A percentile compares a stretch with the other conserved stretches of the same genome.
phyloP scores from a whole-genome alignment of 2,797 vertebrate genomes.

The Sebastolobus alascanus region DNA sequence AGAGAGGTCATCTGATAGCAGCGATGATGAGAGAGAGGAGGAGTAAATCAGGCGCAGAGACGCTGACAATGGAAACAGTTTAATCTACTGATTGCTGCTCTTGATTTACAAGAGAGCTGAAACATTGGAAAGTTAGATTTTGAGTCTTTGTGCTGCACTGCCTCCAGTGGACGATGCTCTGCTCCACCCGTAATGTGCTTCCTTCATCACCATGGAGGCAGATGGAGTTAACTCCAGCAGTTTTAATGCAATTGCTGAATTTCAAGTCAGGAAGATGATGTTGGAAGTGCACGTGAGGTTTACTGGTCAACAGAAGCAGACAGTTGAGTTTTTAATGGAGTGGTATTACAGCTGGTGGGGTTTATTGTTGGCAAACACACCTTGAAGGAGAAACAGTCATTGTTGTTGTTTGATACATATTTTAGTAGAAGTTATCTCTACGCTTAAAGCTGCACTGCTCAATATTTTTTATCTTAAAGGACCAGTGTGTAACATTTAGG shows the following conservation, averaged over 20 bases:
- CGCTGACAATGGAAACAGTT: conserved; percentile 48
- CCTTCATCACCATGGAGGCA: neutral
- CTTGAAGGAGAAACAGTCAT: neutral
- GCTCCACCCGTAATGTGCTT: neutral
- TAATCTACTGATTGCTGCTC: conserved; percentile 84
- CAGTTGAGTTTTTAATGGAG: neutral
- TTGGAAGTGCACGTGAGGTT: neutral
- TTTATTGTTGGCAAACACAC: neutral
- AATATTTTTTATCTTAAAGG: neutral
- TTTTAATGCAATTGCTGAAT: neutral
- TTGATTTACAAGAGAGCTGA: conserved; percentile 88
- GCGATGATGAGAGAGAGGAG: conserved; percentile 64
- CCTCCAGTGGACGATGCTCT: conserved; percentile 49
- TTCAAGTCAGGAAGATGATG: neutral
- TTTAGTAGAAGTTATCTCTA: neutral
- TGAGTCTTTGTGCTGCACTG: conserved; percentile 48
- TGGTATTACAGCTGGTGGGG: neutral
- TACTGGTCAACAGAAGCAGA: neutral
- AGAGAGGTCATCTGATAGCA: conserved; percentile 79
- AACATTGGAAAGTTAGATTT: conserved; percentile 51
- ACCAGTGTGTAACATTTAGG: no score
- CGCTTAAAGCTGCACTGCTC: neutral
- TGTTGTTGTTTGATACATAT: neutral
- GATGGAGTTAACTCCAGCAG: neutral
- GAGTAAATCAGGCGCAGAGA: conserved; percentile 48